These are phyloP conservation scores for Ecdyonurus torrentis DNA, from an alignment of 2,888 invertebrate species.

Conservation along the genomic window DNA sequence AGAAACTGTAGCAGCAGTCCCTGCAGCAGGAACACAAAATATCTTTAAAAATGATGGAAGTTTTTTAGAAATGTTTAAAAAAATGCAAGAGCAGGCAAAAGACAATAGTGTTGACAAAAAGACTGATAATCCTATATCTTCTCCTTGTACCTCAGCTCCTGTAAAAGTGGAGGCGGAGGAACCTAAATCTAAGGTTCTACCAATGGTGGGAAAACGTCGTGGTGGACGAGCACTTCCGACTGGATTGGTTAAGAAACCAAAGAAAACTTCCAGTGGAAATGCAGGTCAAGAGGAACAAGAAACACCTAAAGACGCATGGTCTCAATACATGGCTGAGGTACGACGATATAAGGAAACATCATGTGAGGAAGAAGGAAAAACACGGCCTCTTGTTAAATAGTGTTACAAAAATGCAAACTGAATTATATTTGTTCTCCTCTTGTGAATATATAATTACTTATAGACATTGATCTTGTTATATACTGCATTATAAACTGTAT, in stretches of 20 bases:
- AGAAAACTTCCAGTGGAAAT: slow-evolving; percentile 42
- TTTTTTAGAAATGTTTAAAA: slow-evolving; percentile 81
- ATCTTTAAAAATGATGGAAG: slow-evolving; percentile 79
- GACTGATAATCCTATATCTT: neutral
- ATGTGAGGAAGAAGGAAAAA: slow-evolving; percentile 78
- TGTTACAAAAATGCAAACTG: no score
- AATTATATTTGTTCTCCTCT: no score
- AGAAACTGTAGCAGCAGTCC: neutral
- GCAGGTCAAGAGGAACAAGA: slow-evolving; percentile 39
- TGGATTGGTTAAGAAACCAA: slow-evolving; percentile 73
- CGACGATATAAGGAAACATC: slow-evolving; percentile 82
- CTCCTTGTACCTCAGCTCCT: neutral
- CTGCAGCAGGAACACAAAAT: slow-evolving; percentile 24
- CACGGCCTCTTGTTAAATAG: slow-evolving; percentile 75
- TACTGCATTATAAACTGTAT: no score
- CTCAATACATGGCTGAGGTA: slow-evolving; percentile 84
- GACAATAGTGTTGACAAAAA: slow-evolving; percentile 4
- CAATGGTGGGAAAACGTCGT: slow-evolving; percentile 59
- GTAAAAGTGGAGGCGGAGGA: slow-evolving; percentile 29
- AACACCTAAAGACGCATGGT: slow-evolving; percentile 67
- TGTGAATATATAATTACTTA: no score
- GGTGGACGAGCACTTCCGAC: slow-evolving; percentile 79
- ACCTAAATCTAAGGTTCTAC: slow-evolving; percentile 17
- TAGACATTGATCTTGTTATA: no score
- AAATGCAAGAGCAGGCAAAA: slow-evolving; percentile 49